Evolutionary conservation across 1,140 invertebrate species (phyloP), one percentile per base, ranked within the genome.

Genomic region (Tetramorium parvispinum): DNA sequence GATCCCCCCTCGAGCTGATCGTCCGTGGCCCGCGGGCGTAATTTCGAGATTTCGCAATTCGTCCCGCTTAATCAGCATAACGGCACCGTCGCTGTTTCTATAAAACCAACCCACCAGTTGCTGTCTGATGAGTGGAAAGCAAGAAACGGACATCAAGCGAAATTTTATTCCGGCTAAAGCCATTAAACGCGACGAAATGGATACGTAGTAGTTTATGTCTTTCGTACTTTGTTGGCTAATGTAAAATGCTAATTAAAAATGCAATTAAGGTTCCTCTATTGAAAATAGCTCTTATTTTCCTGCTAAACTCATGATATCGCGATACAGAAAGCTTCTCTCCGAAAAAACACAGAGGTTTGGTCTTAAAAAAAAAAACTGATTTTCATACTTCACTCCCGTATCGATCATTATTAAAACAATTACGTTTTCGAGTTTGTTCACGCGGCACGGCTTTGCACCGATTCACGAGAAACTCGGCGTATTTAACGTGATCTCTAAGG

Each of bases 1-100:
- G 37, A 24, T 37, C 11, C 8, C 11, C 16, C 24, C 24, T 32
- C 6, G 21, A 43, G 21, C 21, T 10, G 81, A 76, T 61, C 53
- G 68, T 10, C 11, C 40, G 68, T 78, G 71, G 73, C 82, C 24
- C 37, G 53, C 51, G 24, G 79, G 79, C 37, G n/a, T 82, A 85
- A 85, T 77, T 77, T 85, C 18, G 32, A 77, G 49, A 85, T 85
- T 77, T 24, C 73, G 49, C 61, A 85, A 85, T 85, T 85, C 57
- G 82, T 85, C 73, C 40, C 82, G 57, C 71, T 65, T 77, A 85
- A 85, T 85, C 82, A 85, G 82, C 73, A 77, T 77, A 85, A 85
- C 82, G 71, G 82, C 65, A 59, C 27, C n/a, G 53, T 65, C 27
- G 59, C 27, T n/a, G 76, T 37, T 78, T 57, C 53, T 79, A 49